phyloP scores from a whole-genome alignment of 2,888 invertebrate genomes.

The Anthophora plumipes region DNA sequence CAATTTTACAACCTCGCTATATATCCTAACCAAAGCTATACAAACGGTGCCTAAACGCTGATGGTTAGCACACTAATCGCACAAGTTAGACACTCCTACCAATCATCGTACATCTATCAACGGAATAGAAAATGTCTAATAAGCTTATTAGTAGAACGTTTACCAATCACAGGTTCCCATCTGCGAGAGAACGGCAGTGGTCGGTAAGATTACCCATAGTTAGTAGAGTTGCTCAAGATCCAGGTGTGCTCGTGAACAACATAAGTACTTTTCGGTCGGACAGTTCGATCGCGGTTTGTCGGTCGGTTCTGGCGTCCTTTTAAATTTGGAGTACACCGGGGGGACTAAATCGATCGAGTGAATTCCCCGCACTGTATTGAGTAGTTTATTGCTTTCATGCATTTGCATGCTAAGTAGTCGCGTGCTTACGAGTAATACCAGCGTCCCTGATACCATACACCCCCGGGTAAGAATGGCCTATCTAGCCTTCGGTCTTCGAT shows the following conservation, averaged over 20 bases:
- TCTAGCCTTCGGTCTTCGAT: slow-evolving; percentile 84
- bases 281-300: slow-evolving; percentile 14
- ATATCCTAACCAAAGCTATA: too few species aligned
- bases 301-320: slow-evolving; percentile 57
- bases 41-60: slow-evolving; percentile 11
- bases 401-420: slow-evolving; percentile 85
- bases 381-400: slow-evolving; percentile 85
- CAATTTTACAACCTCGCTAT: too few species aligned
- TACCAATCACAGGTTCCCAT: too few species aligned
- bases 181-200: neutral
- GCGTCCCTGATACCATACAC: slow-evolving; percentile 82
- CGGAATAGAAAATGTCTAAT: slow-evolving; percentile 8
- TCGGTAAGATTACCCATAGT: neutral
- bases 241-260: slow-evolving; percentile 33
- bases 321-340: slow-evolving; percentile 80
- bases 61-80: slow-evolving; percentile 13
- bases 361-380: slow-evolving; percentile 84
- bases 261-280: neutral
- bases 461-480: slow-evolving; percentile 80
- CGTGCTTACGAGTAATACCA: slow-evolving; percentile 84
- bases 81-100: neutral
- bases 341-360: slow-evolving; percentile 82
- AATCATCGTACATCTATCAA: neutral
- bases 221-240: slow-evolving; percentile 18
- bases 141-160: neutral